Evolutionary conservation across 1,140 invertebrate genomes (phyloP), one percentile per base, ranked within the genome.

Genomic region (Trypoxylus dichotomus): DNA sequence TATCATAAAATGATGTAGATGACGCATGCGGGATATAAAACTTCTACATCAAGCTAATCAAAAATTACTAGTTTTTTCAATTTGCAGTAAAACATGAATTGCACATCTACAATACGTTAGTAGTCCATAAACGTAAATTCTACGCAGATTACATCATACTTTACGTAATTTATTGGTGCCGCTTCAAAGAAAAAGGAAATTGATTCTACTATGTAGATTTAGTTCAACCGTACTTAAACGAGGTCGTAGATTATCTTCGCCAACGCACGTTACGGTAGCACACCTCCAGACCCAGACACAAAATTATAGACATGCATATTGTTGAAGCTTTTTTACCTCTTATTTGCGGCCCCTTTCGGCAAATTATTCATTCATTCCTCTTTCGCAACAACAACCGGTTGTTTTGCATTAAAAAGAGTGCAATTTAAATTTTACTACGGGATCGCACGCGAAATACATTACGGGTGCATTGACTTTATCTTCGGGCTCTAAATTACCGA

Each of bases 381-480:
- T 68, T 68, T 68, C 27, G 60, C 21, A 68, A 68, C 27, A 68
- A 10, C 21, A 24, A 68, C 60, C 10, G 21, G n/a, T 27, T 24
- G 60, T 19, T 5, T 68, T 68, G 27, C 60, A 24, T 68, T 58
- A 58, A 68, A 68, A 63, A 27, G 15, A 24, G n/a, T 68, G 24
- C 60, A 68, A 2, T 5, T 68, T 68, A 63, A 63, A 27, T 19
- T 63, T 63, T 63, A 63, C 60, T 63, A 68, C 19, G 7, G 24
- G 2, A 27, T 68, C 60, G 60, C 60, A 68, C 60, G 60, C 60
- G 24, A 68, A 68, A 68, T 68, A 68, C 60, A 68, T 68, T 68
- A 68, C 60, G 60, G 60, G 60, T 68, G 27, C 60, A 13, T 68
- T 68, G 60, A 68, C 60, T 68, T 68, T 68, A 68, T 68, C 60